Evolutionary conservation across 2,113 vertebrate species (phyloP).

Genomic region (Chaenocephalus aceratus): DNA sequence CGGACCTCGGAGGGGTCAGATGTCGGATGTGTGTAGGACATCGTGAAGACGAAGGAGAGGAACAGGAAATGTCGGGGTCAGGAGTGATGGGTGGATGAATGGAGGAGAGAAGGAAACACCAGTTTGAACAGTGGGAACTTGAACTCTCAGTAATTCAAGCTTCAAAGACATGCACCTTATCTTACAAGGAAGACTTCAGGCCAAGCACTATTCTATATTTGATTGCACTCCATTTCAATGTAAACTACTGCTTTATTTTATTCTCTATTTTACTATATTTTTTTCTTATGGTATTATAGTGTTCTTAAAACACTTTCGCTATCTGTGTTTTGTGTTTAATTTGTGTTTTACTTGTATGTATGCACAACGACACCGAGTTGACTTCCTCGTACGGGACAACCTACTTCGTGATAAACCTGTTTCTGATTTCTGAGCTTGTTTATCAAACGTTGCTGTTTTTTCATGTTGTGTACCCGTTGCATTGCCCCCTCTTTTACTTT

Average conservation of each 20-base stretch:
- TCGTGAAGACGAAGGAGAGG: slow-evolving; percentile 52
- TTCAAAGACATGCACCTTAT: slow-evolving; percentile 47
- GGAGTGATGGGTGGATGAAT: slow-evolving; percentile 42
- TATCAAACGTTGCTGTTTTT: too few species aligned
- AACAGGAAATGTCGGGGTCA: slow-evolving; percentile 75
- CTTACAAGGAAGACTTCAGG: slow-evolving; percentile 1
- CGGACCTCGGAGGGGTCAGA: slow-evolving; percentile 51
- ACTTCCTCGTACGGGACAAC: too few species aligned
- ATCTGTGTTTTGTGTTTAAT: too few species aligned
- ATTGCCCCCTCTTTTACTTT: background rate
- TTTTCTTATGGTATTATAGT: too few species aligned
- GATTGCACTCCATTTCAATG: too few species aligned
- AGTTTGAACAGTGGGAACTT: slow-evolving; percentile 60
- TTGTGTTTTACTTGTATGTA: too few species aligned
- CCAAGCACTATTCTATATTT: background rate
- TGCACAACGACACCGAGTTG: too few species aligned
- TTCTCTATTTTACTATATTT: too few species aligned
- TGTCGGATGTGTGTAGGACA: slow-evolving; percentile 66
- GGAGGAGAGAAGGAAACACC: slow-evolving; percentile 9
- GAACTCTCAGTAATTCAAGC: slow-evolving; percentile 44
- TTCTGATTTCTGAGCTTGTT: too few species aligned
- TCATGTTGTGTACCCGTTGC: background rate
- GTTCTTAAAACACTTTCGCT: too few species aligned
- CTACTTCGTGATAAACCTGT: too few species aligned
- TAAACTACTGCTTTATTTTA: too few species aligned